These are phyloP conservation scores for Melanotaenia pygmaea DNA, from an alignment of 2,797 vertebrate species.

Conservation along the genomic window DNA sequence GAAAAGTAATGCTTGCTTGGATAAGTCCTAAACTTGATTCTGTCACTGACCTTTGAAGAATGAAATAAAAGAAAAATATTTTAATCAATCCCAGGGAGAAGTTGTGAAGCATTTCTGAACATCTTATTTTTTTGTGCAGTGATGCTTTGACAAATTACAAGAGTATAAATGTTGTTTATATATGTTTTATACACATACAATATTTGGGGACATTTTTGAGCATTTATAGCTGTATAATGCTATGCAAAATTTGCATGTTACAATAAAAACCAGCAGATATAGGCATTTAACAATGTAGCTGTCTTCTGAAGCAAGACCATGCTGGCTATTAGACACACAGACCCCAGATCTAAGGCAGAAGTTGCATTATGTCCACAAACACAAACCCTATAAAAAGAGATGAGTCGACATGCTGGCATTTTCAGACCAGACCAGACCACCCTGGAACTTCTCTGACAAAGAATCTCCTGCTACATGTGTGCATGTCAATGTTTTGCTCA, in stretches of 20 bases:
- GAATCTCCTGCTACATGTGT: conserved; percentile 38
- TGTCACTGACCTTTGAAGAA: too few species aligned
- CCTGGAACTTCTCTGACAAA: conserved; percentile 67
- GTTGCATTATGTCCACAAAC: conserved; percentile 37
- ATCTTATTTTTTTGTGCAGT: too few species aligned
- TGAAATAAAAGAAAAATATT: too few species aligned
- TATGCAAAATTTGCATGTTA: too few species aligned
- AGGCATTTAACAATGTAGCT: neutral
- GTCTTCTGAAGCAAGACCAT: neutral
- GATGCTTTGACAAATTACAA: neutral
- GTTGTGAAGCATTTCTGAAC: too few species aligned
- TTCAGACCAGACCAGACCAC: conserved; percentile 68
- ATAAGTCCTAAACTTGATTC: too few species aligned
- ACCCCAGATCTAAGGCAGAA: conserved; percentile 35
- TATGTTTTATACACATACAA: neutral
- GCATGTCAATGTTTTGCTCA: conserved; percentile 47
- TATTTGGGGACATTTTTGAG: too few species aligned
- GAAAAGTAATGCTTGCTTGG: too few species aligned
- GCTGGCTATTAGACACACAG: neutral
- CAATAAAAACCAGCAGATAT: neutral
- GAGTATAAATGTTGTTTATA: neutral
- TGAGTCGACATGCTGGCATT: conserved; percentile 56
- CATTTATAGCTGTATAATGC: too few species aligned
- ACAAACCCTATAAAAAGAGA: conserved; percentile 58
- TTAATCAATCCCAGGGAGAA: too few species aligned